Conservation (phyloP, 64 coral and sea anemone genomes). For the Stichodactyla mertensii region DNA sequence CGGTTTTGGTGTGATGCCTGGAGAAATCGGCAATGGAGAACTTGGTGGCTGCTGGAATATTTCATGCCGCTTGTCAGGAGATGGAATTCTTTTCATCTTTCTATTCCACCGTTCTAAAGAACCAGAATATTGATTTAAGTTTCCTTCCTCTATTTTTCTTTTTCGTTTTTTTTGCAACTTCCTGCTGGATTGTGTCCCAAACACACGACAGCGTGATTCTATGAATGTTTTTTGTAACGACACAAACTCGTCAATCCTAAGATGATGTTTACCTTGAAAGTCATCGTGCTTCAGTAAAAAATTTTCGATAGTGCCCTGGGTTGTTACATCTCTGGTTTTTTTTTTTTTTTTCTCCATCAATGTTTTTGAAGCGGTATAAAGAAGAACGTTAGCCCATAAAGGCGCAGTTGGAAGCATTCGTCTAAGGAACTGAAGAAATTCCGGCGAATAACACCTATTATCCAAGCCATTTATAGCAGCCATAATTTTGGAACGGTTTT, state of each 20-base stretch:
- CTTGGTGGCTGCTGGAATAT: background rate
- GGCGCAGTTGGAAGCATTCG: conserved; percentile 13
- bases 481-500: background rate
- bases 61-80: conserved; percentile 6
- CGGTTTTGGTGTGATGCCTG: background rate
- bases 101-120: background rate
- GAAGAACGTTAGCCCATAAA: conserved; percentile 3
- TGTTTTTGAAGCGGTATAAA: background rate
- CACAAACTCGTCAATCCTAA: conserved; percentile 20
- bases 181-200: conserved; percentile 8
- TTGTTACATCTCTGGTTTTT: background rate
- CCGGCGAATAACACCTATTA: conserved; percentile 27
- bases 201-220: background rate
- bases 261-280: conserved; percentile 15
- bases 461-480: background rate
- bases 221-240: background rate
- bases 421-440: background rate
- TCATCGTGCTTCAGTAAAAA: conserved; percentile 20
- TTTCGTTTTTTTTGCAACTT: background rate
- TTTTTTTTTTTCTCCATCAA: background rate
- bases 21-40: background rate
- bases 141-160: background rate
- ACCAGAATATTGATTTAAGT: background rate
- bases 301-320: conserved; percentile 18
- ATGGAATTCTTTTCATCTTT: background rate